A percentile compares a stretch with the other conserved stretches of the same genome.
phyloP scores from a whole-genome alignment of 2,797 vertebrate species.

The Pogoniulus pusillus region DNA sequence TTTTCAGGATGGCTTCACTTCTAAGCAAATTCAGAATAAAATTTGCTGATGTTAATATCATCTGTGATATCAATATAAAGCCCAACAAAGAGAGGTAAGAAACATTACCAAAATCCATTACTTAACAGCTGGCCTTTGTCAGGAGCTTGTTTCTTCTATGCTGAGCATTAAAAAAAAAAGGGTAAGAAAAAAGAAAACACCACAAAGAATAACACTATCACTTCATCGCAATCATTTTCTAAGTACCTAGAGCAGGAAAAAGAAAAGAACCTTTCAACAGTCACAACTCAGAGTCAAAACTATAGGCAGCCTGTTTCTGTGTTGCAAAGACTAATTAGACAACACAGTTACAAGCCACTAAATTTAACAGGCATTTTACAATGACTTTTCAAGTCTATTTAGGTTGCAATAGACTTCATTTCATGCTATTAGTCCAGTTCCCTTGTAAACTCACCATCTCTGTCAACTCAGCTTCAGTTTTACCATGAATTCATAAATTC shows the following conservation, averaged over 20 bases:
- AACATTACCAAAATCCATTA: not conserved
- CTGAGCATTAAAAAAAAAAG: not conserved
- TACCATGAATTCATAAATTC: not conserved
- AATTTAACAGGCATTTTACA: conserved; percentile 9
- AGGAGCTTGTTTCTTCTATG: conserved; percentile 1
- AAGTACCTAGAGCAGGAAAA: not conserved
- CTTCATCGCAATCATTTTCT: not conserved
- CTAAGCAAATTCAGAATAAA: conserved; percentile 94
- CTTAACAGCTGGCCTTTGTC: not conserved
- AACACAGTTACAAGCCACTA: not conserved
- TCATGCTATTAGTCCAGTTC: not conserved
- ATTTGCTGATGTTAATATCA: conserved; percentile 88
- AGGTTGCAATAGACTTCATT: not conserved
- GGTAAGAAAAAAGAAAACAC: not conserved
- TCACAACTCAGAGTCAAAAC: not conserved
- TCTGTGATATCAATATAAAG: conserved; percentile 89
- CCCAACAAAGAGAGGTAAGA: conserved; percentile 89
- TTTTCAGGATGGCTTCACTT: conserved; percentile 90
- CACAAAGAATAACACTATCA: not conserved
- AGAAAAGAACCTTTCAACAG: not conserved
- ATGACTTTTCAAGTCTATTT: not conserved
- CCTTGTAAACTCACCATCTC: not conserved
- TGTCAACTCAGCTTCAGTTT: not conserved
- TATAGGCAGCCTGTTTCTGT: not conserved
- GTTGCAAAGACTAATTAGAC: not conserved